Conservation (phyloP, 2,888 invertebrate species). For the Rhagonycha lutea region DNA sequence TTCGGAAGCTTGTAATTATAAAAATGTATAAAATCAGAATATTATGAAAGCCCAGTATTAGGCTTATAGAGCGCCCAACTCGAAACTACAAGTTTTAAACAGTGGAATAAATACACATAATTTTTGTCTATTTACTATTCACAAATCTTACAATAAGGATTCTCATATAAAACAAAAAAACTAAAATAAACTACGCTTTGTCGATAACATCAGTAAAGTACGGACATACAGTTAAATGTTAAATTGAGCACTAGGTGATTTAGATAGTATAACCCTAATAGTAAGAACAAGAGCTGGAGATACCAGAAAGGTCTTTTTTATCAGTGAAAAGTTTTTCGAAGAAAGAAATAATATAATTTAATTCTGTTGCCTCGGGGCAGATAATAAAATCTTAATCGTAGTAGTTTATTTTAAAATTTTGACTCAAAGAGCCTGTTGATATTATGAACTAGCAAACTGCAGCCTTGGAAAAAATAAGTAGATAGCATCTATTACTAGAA, state of each 20-base stretch:
- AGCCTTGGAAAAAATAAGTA: too few species aligned
- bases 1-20: background rate
- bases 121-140: background rate
- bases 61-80: background rate
- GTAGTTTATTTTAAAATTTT: background rate
- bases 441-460: background rate
- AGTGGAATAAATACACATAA: background rate
- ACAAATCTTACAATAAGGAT: background rate
- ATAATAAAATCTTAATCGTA: background rate
- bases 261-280: constrained; percentile 1
- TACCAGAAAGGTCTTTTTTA: background rate
- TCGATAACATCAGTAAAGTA: background rate
- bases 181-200: background rate
- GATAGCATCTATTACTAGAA: too few species aligned
- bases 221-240: background rate
- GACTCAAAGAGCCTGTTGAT: background rate
- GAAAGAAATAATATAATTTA: background rate
- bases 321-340: background rate
- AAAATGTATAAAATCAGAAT: background rate
- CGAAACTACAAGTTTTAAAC: too few species aligned
- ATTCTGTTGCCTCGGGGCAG: background rate
- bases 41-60: background rate
- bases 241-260: background rate
- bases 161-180: background rate
- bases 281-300: background rate